Evolutionary conservation across 2,888 invertebrate species (phyloP).

Genomic region (Candidula unifasciata): DNA sequence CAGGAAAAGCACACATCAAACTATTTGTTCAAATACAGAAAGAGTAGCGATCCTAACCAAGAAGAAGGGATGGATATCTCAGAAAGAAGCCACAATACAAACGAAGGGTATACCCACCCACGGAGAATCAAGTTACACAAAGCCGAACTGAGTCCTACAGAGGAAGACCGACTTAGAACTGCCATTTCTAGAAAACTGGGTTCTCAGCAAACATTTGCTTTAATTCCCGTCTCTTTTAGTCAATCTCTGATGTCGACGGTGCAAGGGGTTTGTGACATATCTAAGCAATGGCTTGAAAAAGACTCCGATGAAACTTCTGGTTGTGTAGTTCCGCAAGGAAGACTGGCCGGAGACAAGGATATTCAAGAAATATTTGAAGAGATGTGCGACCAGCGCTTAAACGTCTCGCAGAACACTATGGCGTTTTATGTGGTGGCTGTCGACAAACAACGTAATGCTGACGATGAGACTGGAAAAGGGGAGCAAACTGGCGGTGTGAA

Average conservation of each 20-base stretch:
- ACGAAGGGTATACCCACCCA: not conserved
- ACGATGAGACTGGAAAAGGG: not conserved
- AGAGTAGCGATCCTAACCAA: not conserved
- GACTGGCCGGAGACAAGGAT: not conserved
- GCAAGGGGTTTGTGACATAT: not conserved
- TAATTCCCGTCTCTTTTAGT: not conserved
- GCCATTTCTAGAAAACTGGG: not conserved
- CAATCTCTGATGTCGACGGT: not conserved
- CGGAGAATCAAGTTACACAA: not conserved
- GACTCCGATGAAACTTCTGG: too few species aligned
- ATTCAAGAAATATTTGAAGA: not conserved
- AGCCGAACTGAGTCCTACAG: not conserved
- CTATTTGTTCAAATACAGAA: not conserved
- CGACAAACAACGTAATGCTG: not conserved
- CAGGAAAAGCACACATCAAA: not conserved
- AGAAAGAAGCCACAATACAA: not conserved
- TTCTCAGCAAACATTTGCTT: not conserved
- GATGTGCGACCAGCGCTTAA: not conserved
- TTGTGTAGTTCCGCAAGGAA: too few species aligned
- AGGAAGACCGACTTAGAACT: not conserved
- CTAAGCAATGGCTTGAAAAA: not conserved
- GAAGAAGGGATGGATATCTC: not conserved
- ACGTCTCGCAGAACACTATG: not conserved
- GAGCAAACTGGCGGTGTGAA: not conserved
- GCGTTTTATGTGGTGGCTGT: slow-evolving; percentile 7